Evolutionary conservation across 2,113 vertebrate genomes (phyloP).

Genomic region (Seriola quinqueradiata): DNA sequence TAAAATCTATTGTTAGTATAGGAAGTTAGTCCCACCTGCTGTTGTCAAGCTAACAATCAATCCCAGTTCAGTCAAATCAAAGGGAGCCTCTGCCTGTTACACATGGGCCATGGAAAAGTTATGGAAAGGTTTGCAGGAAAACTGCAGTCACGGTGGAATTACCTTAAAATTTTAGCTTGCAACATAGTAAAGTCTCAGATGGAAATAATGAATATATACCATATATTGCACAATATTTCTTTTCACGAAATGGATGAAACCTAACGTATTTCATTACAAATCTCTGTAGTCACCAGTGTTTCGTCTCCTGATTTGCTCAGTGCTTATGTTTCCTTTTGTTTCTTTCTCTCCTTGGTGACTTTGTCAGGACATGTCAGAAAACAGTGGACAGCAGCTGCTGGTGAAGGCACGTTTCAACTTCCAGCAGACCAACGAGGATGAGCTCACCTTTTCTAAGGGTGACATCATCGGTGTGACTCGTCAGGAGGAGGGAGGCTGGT

Average conservation of each 20-base stretch:
- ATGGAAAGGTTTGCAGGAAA: not conserved
- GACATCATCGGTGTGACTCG: conserved; percentile 95
- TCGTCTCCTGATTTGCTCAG: not conserved
- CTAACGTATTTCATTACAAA: not conserved
- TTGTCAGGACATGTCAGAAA: conserved; percentile 97
- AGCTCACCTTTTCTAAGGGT: conserved; percentile 95
- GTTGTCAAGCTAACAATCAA: no score
- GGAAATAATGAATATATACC: not conserved
- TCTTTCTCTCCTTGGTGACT: no score
- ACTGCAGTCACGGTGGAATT: not conserved
- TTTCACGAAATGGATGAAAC: not conserved
- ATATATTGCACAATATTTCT: not conserved
- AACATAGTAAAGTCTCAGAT: not conserved
- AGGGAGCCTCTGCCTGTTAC: not conserved
- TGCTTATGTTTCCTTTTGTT: not conserved
- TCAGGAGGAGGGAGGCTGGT: conserved; percentile 98
- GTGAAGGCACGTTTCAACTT: conserved; percentile 98
- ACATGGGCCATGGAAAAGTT: not conserved
- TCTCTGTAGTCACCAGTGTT: not conserved
- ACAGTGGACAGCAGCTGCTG: conserved; percentile 91
- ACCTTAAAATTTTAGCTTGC: not conserved
- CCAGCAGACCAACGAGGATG: conserved; percentile 98
- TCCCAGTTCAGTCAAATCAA: not conserved
- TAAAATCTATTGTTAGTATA: not conserved
- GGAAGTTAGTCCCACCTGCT: not conserved